phyloP scores from a whole-genome alignment of 2,888 invertebrate species.

The Clunio marinus region DNA sequence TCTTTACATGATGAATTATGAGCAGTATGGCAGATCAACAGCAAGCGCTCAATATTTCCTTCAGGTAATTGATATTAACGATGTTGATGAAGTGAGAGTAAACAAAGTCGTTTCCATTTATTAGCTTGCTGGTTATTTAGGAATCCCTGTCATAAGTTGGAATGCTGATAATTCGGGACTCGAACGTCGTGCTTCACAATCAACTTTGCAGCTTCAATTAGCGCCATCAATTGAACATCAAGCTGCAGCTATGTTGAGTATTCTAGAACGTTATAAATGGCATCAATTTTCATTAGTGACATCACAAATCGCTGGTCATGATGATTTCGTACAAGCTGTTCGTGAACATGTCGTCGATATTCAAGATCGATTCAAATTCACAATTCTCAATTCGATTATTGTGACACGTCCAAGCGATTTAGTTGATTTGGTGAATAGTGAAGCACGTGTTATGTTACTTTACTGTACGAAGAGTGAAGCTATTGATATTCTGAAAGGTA shows the following conservation, averaged over 20 bases:
- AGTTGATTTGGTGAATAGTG: constrained; percentile 77
- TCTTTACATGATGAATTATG: constrained; percentile 92
- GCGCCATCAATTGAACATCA: constrained; percentile 96
- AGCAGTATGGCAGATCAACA: constrained; percentile 87
- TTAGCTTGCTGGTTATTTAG: constrained; percentile 79
- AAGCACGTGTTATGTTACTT: constrained; percentile 87
- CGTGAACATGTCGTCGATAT: constrained; percentile 79
- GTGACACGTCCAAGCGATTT: constrained; percentile 75
- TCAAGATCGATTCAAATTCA: constrained; percentile 75
- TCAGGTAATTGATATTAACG: constrained; percentile 53
- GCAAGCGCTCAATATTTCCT: constrained; percentile 92
- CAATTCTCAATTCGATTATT: constrained; percentile 78
- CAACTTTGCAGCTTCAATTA: constrained; percentile 84
- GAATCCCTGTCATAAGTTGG: constrained; percentile 96
- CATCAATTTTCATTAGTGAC: constrained; percentile 93
- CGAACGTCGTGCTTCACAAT: constrained; percentile 73
- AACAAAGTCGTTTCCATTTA: not conserved
- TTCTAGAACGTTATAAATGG: constrained; percentile 94
- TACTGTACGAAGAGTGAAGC: constrained; percentile 89
- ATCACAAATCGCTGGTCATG: constrained; percentile 89
- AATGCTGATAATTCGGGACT: constrained; percentile 95
- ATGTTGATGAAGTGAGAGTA: not conserved
- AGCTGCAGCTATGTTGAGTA: constrained; percentile 91
- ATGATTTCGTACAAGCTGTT: constrained; percentile 92
- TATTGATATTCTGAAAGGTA: constrained; percentile 63